phyloP scores from a whole-genome alignment of 2,888 invertebrate genomes.

The Geotrupes spiniger region DNA sequence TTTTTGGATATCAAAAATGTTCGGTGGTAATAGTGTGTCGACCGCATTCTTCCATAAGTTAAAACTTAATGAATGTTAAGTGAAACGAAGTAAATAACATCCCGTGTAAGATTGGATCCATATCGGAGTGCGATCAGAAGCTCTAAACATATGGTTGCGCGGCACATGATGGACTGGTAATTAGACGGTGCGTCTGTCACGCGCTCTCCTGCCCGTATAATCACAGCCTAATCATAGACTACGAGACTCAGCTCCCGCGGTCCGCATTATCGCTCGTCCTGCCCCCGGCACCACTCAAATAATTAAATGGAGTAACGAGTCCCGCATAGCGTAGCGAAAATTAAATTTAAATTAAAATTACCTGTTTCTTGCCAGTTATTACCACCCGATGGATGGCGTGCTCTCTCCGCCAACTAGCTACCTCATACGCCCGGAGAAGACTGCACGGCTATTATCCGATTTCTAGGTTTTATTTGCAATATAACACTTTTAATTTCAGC shows the following conservation, averaged over 20 bases:
- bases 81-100: slow-evolving; percentile 23
- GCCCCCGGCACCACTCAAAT: slow-evolving; percentile 19
- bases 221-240: slow-evolving; percentile 17
- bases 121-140: slow-evolving; percentile 26
- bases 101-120: slow-evolving; percentile 25
- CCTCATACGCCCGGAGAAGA: slow-evolving; percentile 1
- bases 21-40: not conserved
- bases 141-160: slow-evolving; percentile 25
- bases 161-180: slow-evolving; percentile 40
- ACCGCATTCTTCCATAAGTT: slow-evolving; percentile 6
- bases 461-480: slow-evolving; percentile 6
- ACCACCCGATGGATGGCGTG: slow-evolving; percentile 15
- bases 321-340: slow-evolving; percentile 19
- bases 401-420: not conserved
- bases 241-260: slow-evolving; percentile 19
- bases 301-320: slow-evolving; percentile 20
- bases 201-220: slow-evolving; percentile 24
- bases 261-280: slow-evolving; percentile 15
- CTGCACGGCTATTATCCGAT: slow-evolving; percentile 3
- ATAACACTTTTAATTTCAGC: slow-evolving; percentile 5
- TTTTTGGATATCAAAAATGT: too few species aligned
- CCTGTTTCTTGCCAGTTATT: slow-evolving; percentile 20
- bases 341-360: slow-evolving; percentile 25
- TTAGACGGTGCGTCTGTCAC: slow-evolving; percentile 44
- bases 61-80: slow-evolving; percentile 12